These are phyloP conservation scores for Apoda limacodes DNA, from an alignment of 2,888 invertebrate genomes.

Conservation along the genomic window DNA sequence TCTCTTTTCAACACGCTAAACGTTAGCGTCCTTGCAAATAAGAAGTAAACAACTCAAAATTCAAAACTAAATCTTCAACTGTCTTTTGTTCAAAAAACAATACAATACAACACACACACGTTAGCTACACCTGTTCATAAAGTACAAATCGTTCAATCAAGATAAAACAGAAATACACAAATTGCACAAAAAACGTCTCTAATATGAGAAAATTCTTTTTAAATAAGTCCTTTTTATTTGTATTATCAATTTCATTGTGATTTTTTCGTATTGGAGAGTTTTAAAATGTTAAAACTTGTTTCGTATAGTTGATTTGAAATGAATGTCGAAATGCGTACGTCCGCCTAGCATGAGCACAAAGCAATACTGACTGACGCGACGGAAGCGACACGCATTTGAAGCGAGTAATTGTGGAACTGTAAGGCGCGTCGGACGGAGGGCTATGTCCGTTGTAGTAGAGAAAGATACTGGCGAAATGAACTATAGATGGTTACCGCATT, in stretches of 20 bases:
- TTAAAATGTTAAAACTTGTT: constrained; percentile 43
- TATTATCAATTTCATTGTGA: constrained; percentile 43
- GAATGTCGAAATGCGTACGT: constrained; percentile 36
- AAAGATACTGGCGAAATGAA: no score
- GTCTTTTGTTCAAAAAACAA: constrained; percentile 46
- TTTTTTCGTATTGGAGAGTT: constrained; percentile 16
- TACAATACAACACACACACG: constrained; percentile 58
- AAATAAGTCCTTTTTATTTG: constrained; percentile 28
- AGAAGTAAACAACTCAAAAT: constrained; percentile 47
- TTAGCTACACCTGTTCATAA: constrained; percentile 46
- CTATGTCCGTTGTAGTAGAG: no score
- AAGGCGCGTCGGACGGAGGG: constrained; percentile 28
- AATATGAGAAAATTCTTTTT: constrained; percentile 31
- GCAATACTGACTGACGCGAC: constrained; percentile 43
- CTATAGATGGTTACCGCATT: background rate
- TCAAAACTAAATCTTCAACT: constrained; percentile 40
- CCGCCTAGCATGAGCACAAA: constrained; percentile 38
- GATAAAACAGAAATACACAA: constrained; percentile 47
- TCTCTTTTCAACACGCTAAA: constrained; percentile 56
- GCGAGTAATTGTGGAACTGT: constrained; percentile 43
- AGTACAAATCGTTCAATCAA: constrained; percentile 44
- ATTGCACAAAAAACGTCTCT: constrained; percentile 43
- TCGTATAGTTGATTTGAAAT: constrained; percentile 32
- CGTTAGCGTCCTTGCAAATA: constrained; percentile 44
- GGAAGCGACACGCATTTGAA: constrained; percentile 37